Conservation (phyloP, 2,113 vertebrate species). For the Galeopterus variegatus region DNA sequence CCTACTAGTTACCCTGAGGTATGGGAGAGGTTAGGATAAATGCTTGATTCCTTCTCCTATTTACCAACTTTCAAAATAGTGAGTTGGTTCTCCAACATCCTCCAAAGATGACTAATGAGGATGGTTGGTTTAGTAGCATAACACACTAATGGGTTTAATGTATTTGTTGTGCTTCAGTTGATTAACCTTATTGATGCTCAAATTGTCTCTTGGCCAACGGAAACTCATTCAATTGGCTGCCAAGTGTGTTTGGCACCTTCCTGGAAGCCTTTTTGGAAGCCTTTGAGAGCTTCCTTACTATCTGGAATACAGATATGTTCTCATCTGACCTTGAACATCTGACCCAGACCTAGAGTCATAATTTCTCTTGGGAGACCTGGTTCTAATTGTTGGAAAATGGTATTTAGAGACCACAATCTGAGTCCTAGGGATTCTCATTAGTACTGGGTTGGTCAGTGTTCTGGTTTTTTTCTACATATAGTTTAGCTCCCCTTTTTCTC, state of each 20-base stretch:
- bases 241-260: slow-evolving; percentile 14
- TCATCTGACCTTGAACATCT: neutral
- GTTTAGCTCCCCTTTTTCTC: slow-evolving; percentile 40
- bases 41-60: slow-evolving; percentile 36
- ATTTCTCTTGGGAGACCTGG: slow-evolving; percentile 8
- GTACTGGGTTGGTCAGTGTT: neutral
- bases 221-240: neutral
- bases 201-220: slow-evolving; percentile 1
- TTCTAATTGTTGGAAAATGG: slow-evolving; percentile 49
- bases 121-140: slow-evolving; percentile 23
- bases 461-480: neutral
- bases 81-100: slow-evolving; percentile 11
- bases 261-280: neutral
- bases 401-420: slow-evolving; percentile 27
- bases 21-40: slow-evolving; percentile 23
- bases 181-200: neutral
- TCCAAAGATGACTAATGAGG: neutral
- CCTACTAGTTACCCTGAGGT: neutral
- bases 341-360: slow-evolving; percentile 5
- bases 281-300: neutral
- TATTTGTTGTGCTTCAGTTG: neutral
- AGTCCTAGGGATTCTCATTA: neutral
- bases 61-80: slow-evolving; percentile 59
- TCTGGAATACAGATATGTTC: neutral
- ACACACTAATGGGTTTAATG: neutral